Percentiles rank a stretch among this genome's conserved stretches.
Evolutionary conservation across 1,140 invertebrate genomes (phyloP).

Genomic region (Micrasema minimum): DNA sequence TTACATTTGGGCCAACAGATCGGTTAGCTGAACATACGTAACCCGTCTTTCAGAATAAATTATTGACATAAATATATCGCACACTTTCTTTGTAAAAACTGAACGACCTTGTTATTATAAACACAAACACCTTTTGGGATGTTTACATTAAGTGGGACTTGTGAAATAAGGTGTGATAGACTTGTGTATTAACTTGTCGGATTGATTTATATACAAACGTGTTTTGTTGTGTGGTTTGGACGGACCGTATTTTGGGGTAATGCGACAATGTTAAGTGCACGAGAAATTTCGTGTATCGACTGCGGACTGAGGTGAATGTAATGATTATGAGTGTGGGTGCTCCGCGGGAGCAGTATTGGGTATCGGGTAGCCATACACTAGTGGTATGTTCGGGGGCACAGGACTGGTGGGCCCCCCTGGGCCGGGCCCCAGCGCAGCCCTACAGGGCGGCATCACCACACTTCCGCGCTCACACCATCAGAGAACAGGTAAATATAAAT

Average conservation of each 20-base stretch:
- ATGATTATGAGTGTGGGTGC: constrained; percentile 40
- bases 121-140: constrained; percentile 47
- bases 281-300: constrained; percentile 35
- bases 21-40: background rate
- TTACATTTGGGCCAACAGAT: too few relatives aligned
- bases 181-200: background rate
- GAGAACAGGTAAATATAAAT: constrained; percentile 58
- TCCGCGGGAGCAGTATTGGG: constrained; percentile 24
- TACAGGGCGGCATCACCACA: constrained; percentile 58
- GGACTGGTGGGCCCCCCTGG: constrained; percentile 35
- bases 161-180: constrained; percentile 7
- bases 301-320: constrained; percentile 42
- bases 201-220: constrained; percentile 1
- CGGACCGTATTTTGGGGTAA: background rate
- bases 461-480: constrained; percentile 67
- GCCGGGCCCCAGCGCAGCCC: constrained; percentile 16
- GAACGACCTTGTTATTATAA: constrained; percentile 47
- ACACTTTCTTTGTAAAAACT: constrained; percentile 46
- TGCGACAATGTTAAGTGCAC: constrained; percentile 27
- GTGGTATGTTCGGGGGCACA: constrained; percentile 37
- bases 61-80: constrained; percentile 39
- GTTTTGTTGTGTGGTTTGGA: constrained; percentile 17
- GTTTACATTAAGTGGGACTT: constrained; percentile 38
- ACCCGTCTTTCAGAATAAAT: constrained; percentile 14
- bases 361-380: constrained; percentile 14